These are phyloP conservation scores for Notarius quadriscutis DNA, from an alignment of 2,113 vertebrate genomes.

Conservation along the genomic window DNA sequence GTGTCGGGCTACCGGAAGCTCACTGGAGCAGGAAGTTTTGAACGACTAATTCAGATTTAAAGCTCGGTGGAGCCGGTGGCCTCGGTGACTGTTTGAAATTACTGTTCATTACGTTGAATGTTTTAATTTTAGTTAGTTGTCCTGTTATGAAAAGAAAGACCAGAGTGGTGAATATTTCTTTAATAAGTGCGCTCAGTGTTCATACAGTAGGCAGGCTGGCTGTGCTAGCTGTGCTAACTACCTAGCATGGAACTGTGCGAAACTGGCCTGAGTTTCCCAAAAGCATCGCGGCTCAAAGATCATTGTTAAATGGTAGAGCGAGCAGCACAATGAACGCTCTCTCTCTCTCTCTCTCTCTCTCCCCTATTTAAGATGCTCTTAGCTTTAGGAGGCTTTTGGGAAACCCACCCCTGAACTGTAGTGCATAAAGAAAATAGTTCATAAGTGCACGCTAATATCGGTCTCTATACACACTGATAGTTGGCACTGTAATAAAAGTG, in stretches of 20 bases:
- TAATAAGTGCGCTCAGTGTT: neutral
- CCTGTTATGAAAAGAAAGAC: neutral
- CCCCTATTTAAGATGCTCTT: too few relatives aligned
- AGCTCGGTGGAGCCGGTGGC: constrained; percentile 12
- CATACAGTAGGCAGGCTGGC: neutral
- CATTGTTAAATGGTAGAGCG: too few relatives aligned
- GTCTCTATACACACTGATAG: neutral
- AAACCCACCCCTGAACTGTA: neutral
- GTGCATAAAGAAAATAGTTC: neutral
- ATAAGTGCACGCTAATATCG: neutral
- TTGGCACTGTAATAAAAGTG: neutral
- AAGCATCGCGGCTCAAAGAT: too few relatives aligned
- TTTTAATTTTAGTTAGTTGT: neutral
- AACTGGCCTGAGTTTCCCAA: too few relatives aligned
- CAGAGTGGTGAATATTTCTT: neutral
- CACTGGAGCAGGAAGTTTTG: neutral
- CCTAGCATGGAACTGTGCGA: neutral
- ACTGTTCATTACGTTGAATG: neutral
- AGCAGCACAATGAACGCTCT: too few relatives aligned
- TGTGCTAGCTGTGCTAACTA: too few relatives aligned
- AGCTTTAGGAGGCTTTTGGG: too few relatives aligned
- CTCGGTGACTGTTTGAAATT: neutral
- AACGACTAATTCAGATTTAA: neutral
- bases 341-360: too few relatives aligned
- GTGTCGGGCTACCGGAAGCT: neutral